Conservation (phyloP, 2,797 vertebrate genomes). For the Mionectes olivaceus region DNA sequence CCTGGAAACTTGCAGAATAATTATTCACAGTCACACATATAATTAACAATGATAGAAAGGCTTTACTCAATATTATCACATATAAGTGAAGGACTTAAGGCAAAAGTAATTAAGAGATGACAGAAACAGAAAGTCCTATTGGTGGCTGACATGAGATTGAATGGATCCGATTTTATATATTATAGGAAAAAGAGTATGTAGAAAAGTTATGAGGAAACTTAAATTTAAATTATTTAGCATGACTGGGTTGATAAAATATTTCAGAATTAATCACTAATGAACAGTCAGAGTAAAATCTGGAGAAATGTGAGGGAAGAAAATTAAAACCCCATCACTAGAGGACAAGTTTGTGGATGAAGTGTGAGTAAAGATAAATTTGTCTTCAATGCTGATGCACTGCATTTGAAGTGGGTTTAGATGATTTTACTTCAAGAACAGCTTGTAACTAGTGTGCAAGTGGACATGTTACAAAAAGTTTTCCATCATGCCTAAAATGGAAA, state of each 20-base stretch:
- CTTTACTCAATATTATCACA: constrained; percentile 40
- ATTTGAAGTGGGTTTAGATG: not conserved
- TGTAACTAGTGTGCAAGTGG: not conserved
- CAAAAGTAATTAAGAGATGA: constrained; percentile 48
- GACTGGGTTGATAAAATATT: constrained; percentile 30
- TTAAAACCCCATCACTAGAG: not conserved
- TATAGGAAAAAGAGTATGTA: not conserved
- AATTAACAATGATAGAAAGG: constrained; percentile 50
- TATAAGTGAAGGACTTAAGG: constrained; percentile 30
- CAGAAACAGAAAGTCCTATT: constrained; percentile 27
- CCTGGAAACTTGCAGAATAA: constrained; percentile 23
- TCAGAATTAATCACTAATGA: constrained; percentile 35
- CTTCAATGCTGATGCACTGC: not conserved
- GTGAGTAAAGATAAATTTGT: not conserved
- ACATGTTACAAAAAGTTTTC: not conserved
- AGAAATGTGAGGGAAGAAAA: not conserved
- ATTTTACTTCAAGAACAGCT: not conserved
- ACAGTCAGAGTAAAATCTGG: not conserved
- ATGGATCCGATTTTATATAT: not conserved
- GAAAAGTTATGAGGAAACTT: not conserved
- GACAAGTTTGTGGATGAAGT: constrained; percentile 3
- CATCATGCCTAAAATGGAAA: not conserved
- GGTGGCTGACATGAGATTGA: not conserved
- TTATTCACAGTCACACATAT: constrained; percentile 52
- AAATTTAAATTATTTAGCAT: constrained; percentile 24